These are phyloP conservation scores for Teleogryllus oceanicus DNA, from an alignment of 2,888 invertebrate genomes.

Conservation along the genomic window DNA sequence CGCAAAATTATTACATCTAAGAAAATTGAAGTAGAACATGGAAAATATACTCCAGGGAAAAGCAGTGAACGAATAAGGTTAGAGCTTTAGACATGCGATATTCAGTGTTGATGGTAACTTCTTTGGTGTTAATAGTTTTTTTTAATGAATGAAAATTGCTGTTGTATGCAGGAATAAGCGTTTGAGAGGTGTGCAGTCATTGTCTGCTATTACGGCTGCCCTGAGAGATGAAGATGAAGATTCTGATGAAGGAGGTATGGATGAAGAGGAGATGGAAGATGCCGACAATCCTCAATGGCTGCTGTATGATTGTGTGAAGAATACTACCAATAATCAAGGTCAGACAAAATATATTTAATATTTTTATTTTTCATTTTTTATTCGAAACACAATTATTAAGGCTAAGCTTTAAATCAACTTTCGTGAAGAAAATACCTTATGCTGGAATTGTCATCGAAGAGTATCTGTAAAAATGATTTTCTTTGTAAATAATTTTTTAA, in stretches of 20 bases:
- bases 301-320: constrained; percentile 77
- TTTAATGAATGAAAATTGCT: constrained; percentile 23
- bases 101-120: background rate
- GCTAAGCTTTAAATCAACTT: too few relatives aligned
- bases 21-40: constrained; percentile 70
- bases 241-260: constrained; percentile 58
- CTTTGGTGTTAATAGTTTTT: constrained; percentile 4
- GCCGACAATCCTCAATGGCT: constrained; percentile 84
- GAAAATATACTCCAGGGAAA: constrained; percentile 59
- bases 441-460: too few relatives aligned
- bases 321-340: constrained; percentile 53
- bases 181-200: constrained; percentile 51
- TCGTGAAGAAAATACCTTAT: too few relatives aligned
- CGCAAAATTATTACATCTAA: constrained; percentile 73
- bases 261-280: constrained; percentile 53
- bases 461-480: too few relatives aligned
- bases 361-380: background rate
- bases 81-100: background rate
- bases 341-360: background rate
- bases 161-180: constrained; percentile 44
- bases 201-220: constrained; percentile 60
- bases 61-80: constrained; percentile 67
- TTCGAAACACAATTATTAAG: too few relatives aligned
- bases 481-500: too few relatives aligned
- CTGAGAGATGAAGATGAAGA: constrained; percentile 61